These are phyloP conservation scores for Neelides folsomi DNA, from an alignment of 2,888 invertebrate genomes.

Conservation along the genomic window DNA sequence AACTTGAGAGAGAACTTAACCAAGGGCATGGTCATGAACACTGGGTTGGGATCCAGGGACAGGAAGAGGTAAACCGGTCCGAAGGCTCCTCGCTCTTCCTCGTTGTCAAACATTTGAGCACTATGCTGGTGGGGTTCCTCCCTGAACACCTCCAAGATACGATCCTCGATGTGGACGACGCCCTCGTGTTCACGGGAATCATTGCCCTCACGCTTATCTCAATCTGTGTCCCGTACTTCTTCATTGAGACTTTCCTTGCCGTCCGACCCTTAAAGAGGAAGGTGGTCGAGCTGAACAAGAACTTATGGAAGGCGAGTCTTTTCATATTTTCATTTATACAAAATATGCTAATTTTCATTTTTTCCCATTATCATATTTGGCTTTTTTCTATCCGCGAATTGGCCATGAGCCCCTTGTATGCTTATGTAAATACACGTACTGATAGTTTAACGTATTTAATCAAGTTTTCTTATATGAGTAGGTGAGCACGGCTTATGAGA, in stretches of 20 bases:
- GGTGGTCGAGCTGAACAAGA: slow-evolving; percentile 30
- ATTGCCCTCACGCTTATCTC: slow-evolving; percentile 31
- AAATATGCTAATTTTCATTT: not conserved
- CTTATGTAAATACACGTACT: too few relatives aligned
- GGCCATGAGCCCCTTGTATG: not conserved
- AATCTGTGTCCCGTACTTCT: slow-evolving; percentile 32
- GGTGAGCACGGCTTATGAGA: slow-evolving; percentile 31
- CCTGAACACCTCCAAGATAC: slow-evolving; percentile 33
- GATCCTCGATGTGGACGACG: slow-evolving; percentile 31
- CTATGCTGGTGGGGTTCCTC: slow-evolving; percentile 25
- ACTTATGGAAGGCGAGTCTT: slow-evolving; percentile 28
- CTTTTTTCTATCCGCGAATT: not conserved
- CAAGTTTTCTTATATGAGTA: slow-evolving; percentile 1
- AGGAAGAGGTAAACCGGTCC: not conserved
- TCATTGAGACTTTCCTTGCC: slow-evolving; percentile 25
- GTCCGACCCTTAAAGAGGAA: slow-evolving; percentile 29
- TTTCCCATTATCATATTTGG: not conserved
- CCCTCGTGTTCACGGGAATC: slow-evolving; percentile 31
- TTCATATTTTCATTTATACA: not conserved
- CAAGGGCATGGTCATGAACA: slow-evolving; percentile 5
- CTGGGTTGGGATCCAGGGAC: not conserved
- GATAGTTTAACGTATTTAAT: too few relatives aligned
- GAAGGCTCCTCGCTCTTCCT: slow-evolving; percentile 16
- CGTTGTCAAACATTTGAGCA: slow-evolving; percentile 30
- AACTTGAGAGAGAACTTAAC: slow-evolving; percentile 3